phyloP scores from a whole-genome alignment of 2,113 vertebrate genomes.

The Ciconia boyciana region DNA sequence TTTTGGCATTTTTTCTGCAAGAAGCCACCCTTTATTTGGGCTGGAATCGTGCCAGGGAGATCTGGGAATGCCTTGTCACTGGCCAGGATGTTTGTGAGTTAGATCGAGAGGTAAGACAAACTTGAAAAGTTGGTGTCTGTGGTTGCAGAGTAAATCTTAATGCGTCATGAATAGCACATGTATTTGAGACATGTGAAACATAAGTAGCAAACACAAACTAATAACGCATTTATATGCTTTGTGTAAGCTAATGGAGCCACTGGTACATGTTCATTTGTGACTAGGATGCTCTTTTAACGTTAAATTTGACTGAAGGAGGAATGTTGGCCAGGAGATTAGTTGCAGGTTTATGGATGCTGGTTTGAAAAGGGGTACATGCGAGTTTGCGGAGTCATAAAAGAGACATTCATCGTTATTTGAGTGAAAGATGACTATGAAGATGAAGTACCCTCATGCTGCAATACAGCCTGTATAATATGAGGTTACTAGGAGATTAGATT shows the following conservation, averaged over 20 bases:
- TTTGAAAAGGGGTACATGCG: neutral
- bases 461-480: neutral
- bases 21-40: conserved; percentile 97
- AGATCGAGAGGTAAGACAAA: conserved; percentile 88
- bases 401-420: neutral
- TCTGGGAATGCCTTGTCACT: conserved; percentile 98
- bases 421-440: neutral
- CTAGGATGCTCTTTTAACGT: neutral
- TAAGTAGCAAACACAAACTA: neutral
- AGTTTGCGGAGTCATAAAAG: neutral
- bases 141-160: neutral
- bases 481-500: neutral
- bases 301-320: neutral
- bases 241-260: neutral
- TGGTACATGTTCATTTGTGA: neutral
- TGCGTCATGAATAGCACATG: neutral
- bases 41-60: conserved; percentile 96
- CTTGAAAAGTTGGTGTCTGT: neutral
- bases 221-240: neutral
- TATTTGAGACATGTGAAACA: neutral
- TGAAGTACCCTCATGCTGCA: neutral
- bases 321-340: neutral
- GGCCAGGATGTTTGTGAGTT: conserved; percentile 95
- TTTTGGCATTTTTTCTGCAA: conserved; percentile 99
- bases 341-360: neutral